These are phyloP conservation scores for Episyrphus balteatus DNA, from an alignment of 1,140 invertebrate genomes.

Conservation along the genomic window DNA sequence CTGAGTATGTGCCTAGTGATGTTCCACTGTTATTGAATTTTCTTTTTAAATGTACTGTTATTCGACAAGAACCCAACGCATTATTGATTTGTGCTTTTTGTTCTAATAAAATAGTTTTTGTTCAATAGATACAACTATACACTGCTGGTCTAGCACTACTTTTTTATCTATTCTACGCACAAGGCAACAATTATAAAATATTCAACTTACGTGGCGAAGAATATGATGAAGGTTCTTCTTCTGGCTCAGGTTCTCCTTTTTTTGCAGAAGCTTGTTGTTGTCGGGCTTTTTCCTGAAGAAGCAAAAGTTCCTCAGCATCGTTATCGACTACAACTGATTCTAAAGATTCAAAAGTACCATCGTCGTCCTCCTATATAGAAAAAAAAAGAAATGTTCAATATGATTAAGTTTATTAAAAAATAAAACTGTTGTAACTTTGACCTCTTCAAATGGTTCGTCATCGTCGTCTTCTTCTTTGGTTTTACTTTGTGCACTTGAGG, in stretches of 20 bases:
- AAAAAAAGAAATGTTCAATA: neutral
- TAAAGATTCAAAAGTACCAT: constrained; percentile 26
- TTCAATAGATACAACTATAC: too few relatives aligned
- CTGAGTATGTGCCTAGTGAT: too few relatives aligned
- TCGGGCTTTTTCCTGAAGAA: constrained; percentile 18
- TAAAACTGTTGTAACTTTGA: neutral
- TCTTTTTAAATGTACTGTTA: too few relatives aligned
- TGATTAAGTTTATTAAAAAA: neutral
- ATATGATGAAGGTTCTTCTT: constrained; percentile 33
- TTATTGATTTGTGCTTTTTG: too few relatives aligned
- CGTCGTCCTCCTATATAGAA: constrained; percentile 8
- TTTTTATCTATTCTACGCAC: too few relatives aligned
- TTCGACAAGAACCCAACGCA: too few relatives aligned
- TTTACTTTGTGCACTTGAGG: too few relatives aligned
- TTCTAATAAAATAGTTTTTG: too few relatives aligned
- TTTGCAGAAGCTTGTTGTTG: constrained; percentile 11
- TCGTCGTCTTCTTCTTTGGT: constrained; percentile 9
- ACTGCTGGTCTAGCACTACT: too few relatives aligned
- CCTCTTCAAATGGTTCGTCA: constrained; percentile 17
- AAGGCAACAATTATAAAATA: neutral
- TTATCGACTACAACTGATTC: constrained; percentile 34
- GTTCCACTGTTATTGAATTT: too few relatives aligned
- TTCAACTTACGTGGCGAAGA: constrained; percentile 29
- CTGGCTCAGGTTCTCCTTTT: constrained; percentile 22
- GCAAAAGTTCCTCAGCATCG: constrained; percentile 26